A percentile compares a stretch with the other conserved stretches of the same genome.
Evolutionary conservation across 2,888 invertebrate species (phyloP).

Genomic region (Falcaria lacertinaria): DNA sequence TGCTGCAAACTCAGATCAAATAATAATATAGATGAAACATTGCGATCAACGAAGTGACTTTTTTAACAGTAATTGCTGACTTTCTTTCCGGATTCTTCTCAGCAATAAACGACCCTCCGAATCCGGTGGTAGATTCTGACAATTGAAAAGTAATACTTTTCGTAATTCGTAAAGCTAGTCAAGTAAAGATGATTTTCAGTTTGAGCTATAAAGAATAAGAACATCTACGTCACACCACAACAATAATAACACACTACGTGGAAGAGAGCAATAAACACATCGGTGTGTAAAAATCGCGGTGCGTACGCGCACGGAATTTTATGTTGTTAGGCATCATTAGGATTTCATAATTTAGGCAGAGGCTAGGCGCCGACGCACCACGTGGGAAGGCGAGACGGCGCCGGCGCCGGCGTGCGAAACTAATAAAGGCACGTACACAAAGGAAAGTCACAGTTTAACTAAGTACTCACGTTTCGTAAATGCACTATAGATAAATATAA

Average conservation of each 20-base stretch:
- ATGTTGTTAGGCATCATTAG: slow-evolving; percentile 10
- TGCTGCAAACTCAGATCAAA: neutral
- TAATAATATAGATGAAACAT: no score
- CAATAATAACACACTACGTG: neutral
- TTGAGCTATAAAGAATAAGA: no score
- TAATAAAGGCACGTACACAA: neutral
- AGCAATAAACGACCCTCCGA: no score
- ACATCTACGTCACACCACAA: neutral
- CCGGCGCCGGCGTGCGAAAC: slow-evolving; percentile 4
- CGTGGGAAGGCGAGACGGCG: slow-evolving; percentile 13
- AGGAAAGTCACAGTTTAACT: neutral
- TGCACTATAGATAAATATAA: no score
- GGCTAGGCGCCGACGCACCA: slow-evolving; percentile 26
- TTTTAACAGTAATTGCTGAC: no score
- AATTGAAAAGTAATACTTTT: no score
- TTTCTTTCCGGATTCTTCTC: no score
- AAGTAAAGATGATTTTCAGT: no score
- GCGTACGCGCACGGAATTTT: slow-evolving; percentile 4
- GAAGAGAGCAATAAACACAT: slow-evolving; percentile 1
- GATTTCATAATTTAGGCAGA: slow-evolving; percentile 33
- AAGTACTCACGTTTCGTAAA: no score
- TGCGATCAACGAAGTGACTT: no score
- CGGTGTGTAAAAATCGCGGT: slow-evolving; percentile 1
- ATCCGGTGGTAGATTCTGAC: no score
- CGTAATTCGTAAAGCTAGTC: no score